A percentile compares a stretch with the other conserved stretches of the same genome.
phyloP scores from a whole-genome alignment of 2,113 vertebrate species.

The Origma solitaria region DNA sequence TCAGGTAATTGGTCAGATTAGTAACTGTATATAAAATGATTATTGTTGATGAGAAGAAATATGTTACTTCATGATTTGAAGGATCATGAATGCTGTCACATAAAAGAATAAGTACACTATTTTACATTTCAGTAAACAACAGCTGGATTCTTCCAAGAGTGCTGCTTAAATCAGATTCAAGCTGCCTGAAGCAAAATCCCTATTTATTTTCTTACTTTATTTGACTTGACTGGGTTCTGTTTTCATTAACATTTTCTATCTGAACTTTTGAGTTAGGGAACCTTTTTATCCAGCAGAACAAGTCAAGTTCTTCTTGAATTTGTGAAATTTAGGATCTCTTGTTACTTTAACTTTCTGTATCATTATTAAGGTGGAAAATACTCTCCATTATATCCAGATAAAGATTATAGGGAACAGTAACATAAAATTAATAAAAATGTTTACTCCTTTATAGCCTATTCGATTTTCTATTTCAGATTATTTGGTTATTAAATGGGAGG shows the following conservation, averaged over 20 bases:
- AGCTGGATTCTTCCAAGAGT: constrained; percentile 70
- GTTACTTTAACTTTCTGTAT: neutral
- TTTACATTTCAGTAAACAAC: constrained; percentile 74
- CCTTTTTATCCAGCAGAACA: constrained; percentile 30
- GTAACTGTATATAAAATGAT: constrained; percentile 47
- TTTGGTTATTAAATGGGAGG: neutral
- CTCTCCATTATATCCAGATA: neutral
- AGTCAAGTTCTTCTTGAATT: neutral
- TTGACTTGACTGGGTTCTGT: constrained; percentile 65
- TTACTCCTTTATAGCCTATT: neutral
- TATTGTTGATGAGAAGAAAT: constrained; percentile 31
- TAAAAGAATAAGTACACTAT: constrained; percentile 58
- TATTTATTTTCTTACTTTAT: constrained; percentile 72
- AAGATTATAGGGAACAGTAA: neutral
- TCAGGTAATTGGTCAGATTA: constrained; percentile 64
- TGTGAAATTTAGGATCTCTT: constrained; percentile 5
- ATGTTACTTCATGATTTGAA: constrained; percentile 43
- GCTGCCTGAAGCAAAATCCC: constrained; percentile 64
- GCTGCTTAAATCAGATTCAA: constrained; percentile 70
- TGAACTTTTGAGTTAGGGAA: constrained; percentile 65
- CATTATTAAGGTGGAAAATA: neutral
- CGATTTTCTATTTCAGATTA: neutral
- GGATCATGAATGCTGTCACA: constrained; percentile 39
- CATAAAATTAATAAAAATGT: neutral
- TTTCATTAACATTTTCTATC: constrained; percentile 73